phyloP scores from a whole-genome alignment of 2,888 invertebrate species.

The Hanleya hanleyi region DNA sequence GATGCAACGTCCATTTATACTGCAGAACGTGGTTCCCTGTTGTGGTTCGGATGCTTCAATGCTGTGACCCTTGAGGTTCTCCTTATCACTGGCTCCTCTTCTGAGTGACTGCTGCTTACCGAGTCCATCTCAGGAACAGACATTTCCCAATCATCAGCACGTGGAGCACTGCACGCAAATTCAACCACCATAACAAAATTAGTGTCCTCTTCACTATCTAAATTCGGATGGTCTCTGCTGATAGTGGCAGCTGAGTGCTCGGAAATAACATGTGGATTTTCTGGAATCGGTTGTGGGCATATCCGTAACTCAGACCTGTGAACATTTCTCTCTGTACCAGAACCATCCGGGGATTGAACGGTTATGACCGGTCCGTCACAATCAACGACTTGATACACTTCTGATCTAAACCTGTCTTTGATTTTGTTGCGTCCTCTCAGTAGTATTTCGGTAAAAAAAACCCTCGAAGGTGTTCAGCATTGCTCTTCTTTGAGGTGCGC shows the following conservation, averaged over 20 bases:
- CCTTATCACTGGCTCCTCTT: no score
- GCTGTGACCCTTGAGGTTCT: no score
- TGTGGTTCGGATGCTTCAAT: no score
- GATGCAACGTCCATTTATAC: no score
- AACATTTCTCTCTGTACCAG: slow-evolving; percentile 22
- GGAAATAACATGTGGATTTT: no score
- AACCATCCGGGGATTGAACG: slow-evolving; percentile 26
- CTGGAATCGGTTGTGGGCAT: neutral
- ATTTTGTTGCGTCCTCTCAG: neutral
- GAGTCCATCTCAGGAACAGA: no score
- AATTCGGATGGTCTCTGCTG: neutral
- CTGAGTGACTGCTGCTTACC: no score
- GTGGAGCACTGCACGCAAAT: no score
- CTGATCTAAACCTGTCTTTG: neutral
- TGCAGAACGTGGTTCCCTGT: no score
- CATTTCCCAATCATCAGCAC: no score
- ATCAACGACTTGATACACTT: neutral
- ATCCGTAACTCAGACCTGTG: slow-evolving; percentile 18
- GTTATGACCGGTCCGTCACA: neutral
- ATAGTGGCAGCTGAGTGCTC: neutral
- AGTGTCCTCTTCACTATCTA: neutral
- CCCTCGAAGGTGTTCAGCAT: neutral
- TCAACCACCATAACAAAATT: neutral
- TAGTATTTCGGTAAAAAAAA: neutral
- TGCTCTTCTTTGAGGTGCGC: neutral